Evolutionary conservation across 2,113 vertebrate genomes (phyloP).

Genomic region (Oophaga pumilio): DNA sequence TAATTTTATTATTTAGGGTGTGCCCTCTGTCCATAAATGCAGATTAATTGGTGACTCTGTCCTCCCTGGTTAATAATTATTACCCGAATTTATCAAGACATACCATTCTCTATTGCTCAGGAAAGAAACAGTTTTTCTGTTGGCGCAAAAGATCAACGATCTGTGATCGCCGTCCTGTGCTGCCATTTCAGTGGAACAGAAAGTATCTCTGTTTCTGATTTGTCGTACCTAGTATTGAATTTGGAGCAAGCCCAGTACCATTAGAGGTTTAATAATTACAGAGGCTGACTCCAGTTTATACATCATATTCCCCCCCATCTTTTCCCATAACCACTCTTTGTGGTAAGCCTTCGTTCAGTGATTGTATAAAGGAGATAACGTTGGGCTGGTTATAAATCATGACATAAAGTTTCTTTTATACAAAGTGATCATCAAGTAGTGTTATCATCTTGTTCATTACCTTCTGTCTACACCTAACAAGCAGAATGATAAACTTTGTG

Average conservation of each 20-base stretch:
- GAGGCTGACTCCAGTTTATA: slow-evolving; percentile 35
- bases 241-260: background rate
- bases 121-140: background rate
- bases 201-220: background rate
- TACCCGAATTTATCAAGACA: background rate
- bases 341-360: background rate
- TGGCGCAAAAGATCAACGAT: background rate
- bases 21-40: background rate
- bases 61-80: slow-evolving; percentile 26
- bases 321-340: slow-evolving; percentile 24
- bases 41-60: slow-evolving; percentile 29
- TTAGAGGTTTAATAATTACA: slow-evolving; percentile 46
- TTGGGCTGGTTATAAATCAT: background rate
- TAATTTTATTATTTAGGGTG: slow-evolving; percentile 21
- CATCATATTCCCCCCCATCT: slow-evolving; percentile 20
- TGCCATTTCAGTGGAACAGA: background rate
- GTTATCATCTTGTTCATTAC: background rate
- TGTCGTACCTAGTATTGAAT: background rate
- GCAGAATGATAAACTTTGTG: background rate
- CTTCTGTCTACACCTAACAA: background rate
- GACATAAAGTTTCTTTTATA: background rate
- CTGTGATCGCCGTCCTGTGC: slow-evolving; percentile 1
- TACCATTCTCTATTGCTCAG: slow-evolving; percentile 30
- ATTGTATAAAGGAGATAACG: background rate
- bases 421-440: background rate